phyloP scores from a whole-genome alignment of 2,888 invertebrate species.

The Coelogynopora nodosa region DNA sequence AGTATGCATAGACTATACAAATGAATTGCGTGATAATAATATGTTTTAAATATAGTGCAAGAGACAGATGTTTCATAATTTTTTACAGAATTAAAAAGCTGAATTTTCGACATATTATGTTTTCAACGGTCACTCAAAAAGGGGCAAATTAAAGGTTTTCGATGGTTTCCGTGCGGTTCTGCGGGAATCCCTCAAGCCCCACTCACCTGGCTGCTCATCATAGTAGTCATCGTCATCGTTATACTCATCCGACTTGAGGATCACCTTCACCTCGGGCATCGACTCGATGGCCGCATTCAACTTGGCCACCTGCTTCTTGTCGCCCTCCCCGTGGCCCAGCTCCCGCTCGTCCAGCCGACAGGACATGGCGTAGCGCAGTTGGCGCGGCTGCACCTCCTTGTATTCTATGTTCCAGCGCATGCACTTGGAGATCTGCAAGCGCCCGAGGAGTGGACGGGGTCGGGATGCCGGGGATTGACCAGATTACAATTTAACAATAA shows the following conservation, averaged over 20 bases:
- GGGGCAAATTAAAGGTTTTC: too few species aligned
- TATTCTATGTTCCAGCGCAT: constrained; percentile 33
- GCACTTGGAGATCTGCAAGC: constrained; percentile 15
- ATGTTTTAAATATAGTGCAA: too few species aligned
- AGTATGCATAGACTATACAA: too few species aligned
- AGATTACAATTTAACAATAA: too few species aligned
- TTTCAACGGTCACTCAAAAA: too few species aligned
- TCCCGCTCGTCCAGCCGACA: neutral
- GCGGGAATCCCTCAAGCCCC: too few species aligned
- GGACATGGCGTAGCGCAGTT: constrained; percentile 36
- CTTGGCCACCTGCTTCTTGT: constrained; percentile 38
- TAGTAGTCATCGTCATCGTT: neutral
- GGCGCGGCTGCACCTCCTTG: neutral
- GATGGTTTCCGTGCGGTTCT: too few species aligned
- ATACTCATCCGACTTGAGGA: neutral
- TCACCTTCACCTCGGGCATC: constrained; percentile 29
- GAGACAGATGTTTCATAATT: too few species aligned
- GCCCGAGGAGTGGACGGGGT: neutral
- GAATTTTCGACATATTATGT: too few species aligned
- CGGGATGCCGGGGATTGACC: too few species aligned
- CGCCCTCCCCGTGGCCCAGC: constrained; percentile 32
- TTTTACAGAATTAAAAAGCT: too few species aligned
- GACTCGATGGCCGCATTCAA: constrained; percentile 36
- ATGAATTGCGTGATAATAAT: too few species aligned
- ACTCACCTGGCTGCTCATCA: neutral